Evolutionary conservation across 2,797 vertebrate genomes (phyloP).

Genomic region (Poecilia picta): DNA sequence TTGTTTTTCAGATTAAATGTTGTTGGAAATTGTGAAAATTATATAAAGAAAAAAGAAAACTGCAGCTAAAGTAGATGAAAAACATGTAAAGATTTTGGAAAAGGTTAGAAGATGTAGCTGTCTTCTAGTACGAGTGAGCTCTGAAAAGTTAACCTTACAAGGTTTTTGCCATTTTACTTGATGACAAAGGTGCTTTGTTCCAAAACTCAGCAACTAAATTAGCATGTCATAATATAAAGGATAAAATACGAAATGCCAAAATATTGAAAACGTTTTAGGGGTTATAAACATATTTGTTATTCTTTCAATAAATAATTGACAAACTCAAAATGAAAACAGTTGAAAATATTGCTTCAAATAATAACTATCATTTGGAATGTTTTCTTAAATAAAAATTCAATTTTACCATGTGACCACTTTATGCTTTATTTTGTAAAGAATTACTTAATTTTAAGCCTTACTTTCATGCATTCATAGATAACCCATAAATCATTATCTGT

Average conservation of each 20-base stretch:
- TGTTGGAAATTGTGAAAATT: conserved; percentile 27
- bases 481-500: too few species aligned
- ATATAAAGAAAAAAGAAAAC: conserved; percentile 41
- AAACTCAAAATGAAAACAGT: too few species aligned
- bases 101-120: conserved; percentile 13
- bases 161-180: conserved; percentile 6
- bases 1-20: conserved; percentile 60
- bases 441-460: too few species aligned
- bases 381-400: too few species aligned
- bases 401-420: too few species aligned
- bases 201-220: not conserved
- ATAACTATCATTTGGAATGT: too few species aligned
- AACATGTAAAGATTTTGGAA: conserved; percentile 24
- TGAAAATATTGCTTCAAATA: too few species aligned
- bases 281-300: not conserved
- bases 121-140: conserved; percentile 6
- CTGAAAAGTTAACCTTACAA: conserved; percentile 18
- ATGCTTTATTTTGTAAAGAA: too few species aligned
- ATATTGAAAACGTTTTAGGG: not conserved
- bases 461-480: too few species aligned
- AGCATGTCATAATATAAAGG: not conserved
- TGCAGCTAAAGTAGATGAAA: conserved; percentile 2
- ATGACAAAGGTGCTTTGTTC: not conserved
- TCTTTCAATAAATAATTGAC: too few species aligned
- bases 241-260: not conserved